Conservation (phyloP, 1,140 invertebrate genomes). For the Antheraea pernyi region DNA sequence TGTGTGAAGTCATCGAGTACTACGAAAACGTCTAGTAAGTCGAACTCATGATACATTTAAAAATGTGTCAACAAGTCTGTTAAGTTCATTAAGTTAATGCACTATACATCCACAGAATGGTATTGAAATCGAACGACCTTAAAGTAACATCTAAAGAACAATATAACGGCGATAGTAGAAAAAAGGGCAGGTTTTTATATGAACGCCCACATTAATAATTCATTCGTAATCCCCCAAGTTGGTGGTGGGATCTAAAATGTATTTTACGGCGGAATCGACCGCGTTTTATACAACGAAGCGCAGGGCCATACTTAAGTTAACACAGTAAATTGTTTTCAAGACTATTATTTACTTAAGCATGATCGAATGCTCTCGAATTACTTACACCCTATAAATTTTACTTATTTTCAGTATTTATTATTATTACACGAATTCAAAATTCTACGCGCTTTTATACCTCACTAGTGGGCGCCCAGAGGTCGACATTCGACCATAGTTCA, state of each 20-base stretch:
- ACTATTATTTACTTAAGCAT: slow-evolving; percentile 5
- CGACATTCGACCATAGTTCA: too few relatives aligned
- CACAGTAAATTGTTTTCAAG: background rate
- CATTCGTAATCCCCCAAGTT: slow-evolving; percentile 64
- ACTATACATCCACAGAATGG: background rate
- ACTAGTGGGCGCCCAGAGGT: too few relatives aligned
- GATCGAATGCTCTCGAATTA: background rate
- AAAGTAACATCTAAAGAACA: slow-evolving; percentile 13
- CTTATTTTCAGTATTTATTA: background rate
- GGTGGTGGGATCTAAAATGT: slow-evolving; percentile 48
- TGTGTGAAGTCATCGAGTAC: too few relatives aligned
- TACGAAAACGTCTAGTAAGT: too few relatives aligned
- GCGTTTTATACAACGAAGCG: slow-evolving; percentile 30
- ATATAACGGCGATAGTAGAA: slow-evolving; percentile 32
- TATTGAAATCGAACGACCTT: slow-evolving; percentile 3
- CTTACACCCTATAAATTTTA: background rate
- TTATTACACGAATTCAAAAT: background rate
- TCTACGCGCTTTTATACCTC: too few relatives aligned
- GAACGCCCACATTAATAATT: slow-evolving; percentile 71
- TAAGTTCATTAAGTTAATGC: background rate
- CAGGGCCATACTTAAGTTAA: slow-evolving; percentile 14
- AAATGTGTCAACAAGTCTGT: background rate
- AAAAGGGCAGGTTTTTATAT: slow-evolving; percentile 58
- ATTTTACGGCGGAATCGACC: slow-evolving; percentile 57
- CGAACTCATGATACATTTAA: too few relatives aligned